Conservation (phyloP, 2,113 vertebrate genomes). For the Aepyceros melampus region DNA sequence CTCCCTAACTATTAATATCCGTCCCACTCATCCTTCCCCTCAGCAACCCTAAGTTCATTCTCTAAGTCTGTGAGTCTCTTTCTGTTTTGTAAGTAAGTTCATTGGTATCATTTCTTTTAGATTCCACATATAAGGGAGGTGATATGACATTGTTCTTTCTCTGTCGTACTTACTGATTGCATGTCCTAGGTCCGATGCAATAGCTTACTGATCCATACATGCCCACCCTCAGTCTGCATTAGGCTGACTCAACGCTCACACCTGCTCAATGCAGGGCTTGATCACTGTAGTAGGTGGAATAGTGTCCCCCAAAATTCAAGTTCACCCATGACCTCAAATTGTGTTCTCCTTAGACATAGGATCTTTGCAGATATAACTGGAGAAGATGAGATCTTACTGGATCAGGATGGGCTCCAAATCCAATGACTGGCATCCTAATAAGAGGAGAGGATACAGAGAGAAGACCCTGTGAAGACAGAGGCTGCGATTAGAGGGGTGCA, state of each 20-base stretch:
- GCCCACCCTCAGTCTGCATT: background rate
- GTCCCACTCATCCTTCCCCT: background rate
- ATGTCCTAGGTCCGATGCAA: fast-evolving
- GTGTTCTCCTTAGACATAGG: background rate
- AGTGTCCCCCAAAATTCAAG: background rate
- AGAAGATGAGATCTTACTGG: background rate
- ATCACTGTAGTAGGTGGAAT: background rate
- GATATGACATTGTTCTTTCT: background rate
- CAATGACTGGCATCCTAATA: background rate
- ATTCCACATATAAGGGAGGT: background rate
- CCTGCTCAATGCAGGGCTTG: background rate
- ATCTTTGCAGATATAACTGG: background rate
- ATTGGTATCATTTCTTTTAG: background rate
- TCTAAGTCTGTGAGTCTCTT: background rate
- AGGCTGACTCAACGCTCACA: background rate
- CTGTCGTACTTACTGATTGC: background rate
- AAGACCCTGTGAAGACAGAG: background rate
- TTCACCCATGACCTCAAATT: background rate
- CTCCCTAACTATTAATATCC: background rate
- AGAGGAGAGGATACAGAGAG: background rate
- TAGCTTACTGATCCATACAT: fast-evolving
- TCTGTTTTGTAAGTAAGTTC: background rate
- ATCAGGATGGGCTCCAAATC: background rate
- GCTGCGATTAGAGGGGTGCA: background rate
- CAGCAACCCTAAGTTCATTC: background rate